Evolutionary conservation across 1,140 invertebrate genomes (phyloP), one percentile per base, ranked within the genome.

Genomic region (Aphis craccivora): DNA sequence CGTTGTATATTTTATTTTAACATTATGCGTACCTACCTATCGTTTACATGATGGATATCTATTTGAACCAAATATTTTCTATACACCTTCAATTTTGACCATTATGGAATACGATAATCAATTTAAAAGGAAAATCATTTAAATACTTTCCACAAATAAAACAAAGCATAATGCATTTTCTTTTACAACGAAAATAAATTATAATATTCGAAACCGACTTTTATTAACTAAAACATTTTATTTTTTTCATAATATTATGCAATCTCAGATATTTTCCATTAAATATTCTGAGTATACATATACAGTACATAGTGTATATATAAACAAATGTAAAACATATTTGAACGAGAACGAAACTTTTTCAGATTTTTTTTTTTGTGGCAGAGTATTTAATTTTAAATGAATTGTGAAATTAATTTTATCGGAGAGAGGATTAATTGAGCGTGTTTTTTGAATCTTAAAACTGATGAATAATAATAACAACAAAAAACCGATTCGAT

Each of bases 391-490:
- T 84, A 14, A 25, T 86, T 86, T 45, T 43, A 25, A 43, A 86
- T 7, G 9, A n/a, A 45, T 45, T 25, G 5, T 30, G 14, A 43
- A 86, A 86, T 86, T 43, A 11, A 86, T 86, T 86, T 86, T 25
- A 86, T 86, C 25, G 84, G 9, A 30, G 23, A 43, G 43, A 86
- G 23, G 23, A 86, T 43, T 86, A 86, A 86, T 86, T 86, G 23
- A 86, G 18, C 20, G 25, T 45, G 84, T 45, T 87, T 48, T n/a
- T 45, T 30, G 35, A 83, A 83, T 37, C 11, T 87, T n/a, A 48
- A 87, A 87, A 87, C 43, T 48, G 86, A 87, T n/a, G 30, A 87
- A 87, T n/a, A 87, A 86, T n/a, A 48, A 45, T 7, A 48, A 87
- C n/a, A 87, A 48, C n/a, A 87, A 87, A 86, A 84, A 84, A 84